phyloP scores from a whole-genome alignment of 2,888 invertebrate species.

The Andrena dorsata region DNA sequence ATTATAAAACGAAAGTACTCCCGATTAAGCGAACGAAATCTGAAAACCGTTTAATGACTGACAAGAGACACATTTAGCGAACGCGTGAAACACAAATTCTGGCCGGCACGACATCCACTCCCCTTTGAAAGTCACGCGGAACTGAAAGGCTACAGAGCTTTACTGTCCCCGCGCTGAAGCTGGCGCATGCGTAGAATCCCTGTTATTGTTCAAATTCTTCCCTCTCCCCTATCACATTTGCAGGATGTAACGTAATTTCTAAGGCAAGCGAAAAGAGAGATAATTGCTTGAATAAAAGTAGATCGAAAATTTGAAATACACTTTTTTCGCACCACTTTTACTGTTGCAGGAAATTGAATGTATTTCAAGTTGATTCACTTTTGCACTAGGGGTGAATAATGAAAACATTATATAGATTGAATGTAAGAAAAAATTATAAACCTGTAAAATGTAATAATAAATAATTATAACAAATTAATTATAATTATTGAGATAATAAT shows the following conservation, averaged over 20 bases:
- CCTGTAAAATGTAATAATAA: no score
- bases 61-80: not conserved
- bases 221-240: not conserved
- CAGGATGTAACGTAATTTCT: no score
- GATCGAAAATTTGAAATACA: not conserved
- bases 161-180: slow-evolving; percentile 70
- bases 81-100: not conserved
- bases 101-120: not conserved
- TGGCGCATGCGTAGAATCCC: slow-evolving; percentile 70
- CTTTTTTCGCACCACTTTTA: no score
- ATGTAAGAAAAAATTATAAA: no score
- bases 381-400: no score
- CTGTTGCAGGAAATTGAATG: no score
- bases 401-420: no score
- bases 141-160: slow-evolving; percentile 69
- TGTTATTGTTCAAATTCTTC: slow-evolving; percentile 1
- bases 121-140: slow-evolving; percentile 68
- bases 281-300: not conserved
- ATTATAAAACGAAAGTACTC: not conserved
- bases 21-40: not conserved
- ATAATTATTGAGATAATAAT: no score
- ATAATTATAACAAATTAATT: no score
- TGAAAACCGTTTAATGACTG: not conserved
- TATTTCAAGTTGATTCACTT: no score
- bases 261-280: no score